These are phyloP conservation scores for Centropristis striata DNA, from an alignment of 2,113 vertebrate genomes.

Conservation along the genomic window DNA sequence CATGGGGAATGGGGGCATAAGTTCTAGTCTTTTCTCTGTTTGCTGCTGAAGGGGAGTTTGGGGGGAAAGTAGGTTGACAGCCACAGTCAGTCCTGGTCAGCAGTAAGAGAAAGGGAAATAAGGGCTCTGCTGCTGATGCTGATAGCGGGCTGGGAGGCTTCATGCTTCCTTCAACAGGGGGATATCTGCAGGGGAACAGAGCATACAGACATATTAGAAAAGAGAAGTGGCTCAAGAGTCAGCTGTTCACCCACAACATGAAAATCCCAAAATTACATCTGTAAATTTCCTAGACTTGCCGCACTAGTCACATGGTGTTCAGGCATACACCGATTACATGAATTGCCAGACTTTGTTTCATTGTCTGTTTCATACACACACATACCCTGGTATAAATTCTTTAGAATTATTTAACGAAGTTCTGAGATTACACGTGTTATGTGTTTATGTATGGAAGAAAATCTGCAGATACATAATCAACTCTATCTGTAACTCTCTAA, in stretches of 20 bases:
- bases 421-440: too few relatives aligned
- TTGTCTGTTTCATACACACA: too few relatives aligned
- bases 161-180: conserved; percentile 98
- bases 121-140: conserved; percentile 61
- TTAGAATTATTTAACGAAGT: too few relatives aligned
- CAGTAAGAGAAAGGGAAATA: conserved; percentile 56
- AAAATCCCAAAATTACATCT: background rate
- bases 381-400: too few relatives aligned
- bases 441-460: background rate
- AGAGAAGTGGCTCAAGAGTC: background rate
- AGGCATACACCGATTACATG: too few relatives aligned
- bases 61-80: conserved; percentile 57
- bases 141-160: conserved; percentile 80
- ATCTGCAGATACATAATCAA: background rate
- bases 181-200: conserved; percentile 88
- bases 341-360: too few relatives aligned
- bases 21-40: conserved; percentile 67
- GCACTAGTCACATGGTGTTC: too few relatives aligned
- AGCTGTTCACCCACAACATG: background rate
- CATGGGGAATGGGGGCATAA: conserved; percentile 53
- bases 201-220: conserved; percentile 37
- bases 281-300: background rate
- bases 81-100: conserved; percentile 78
- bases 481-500: too few relatives aligned
- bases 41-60: conserved; percentile 37